Evolutionary conservation across 2,797 vertebrate genomes (phyloP), one percentile per base, ranked within the genome.

Genomic region (Sternarchorhynchus goeldii): DNA sequence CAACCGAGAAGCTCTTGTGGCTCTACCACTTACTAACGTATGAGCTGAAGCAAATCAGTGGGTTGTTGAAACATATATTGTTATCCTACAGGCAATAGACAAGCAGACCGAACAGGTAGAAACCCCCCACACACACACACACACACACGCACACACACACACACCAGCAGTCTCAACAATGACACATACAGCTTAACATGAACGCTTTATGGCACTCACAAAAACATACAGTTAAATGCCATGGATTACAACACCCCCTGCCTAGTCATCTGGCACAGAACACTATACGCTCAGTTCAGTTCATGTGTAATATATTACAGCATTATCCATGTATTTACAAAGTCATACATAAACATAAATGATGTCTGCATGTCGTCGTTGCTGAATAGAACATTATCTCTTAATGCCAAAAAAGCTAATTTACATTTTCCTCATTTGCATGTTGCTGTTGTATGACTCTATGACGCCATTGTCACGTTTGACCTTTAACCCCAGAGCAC

Each of bases 401-500:
- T 10, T 4, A 41, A 6, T 41, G 39, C 3, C 39, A 41, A 41
- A 41, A 8, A 50, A 50, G 14, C 45, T 12, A 2, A 50, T 12
- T 12, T 50, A 50, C 45, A 12, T 14, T 50, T 10, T 10, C 45
- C 45, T 50, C 45, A 50, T 50, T 50, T 50, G 45, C 45, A 50
- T 50, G 45, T 50, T 10, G 3, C 45, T 50, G 45, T 2, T 50
- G 45, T 12, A 50, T 50, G 45, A 50, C 45, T 50, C 10, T 12
- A 2, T 14, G 7, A 8, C 39, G 4, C 16, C 18, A 6, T 36
- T 36, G 31, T 57, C 65, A 32, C 18, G 17, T 71, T 29, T 76
- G 67, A 80, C 66, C 78, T 62, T 25, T 75, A 60, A 80, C 67
- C 73, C 56, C 68, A 71, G 59, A 80, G 64, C 59, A n/a, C 71